A percentile compares a stretch with the other conserved stretches of the same genome.
Evolutionary conservation across 2,113 vertebrate genomes (phyloP).

Genomic region (Pogonocichla stellata): DNA sequence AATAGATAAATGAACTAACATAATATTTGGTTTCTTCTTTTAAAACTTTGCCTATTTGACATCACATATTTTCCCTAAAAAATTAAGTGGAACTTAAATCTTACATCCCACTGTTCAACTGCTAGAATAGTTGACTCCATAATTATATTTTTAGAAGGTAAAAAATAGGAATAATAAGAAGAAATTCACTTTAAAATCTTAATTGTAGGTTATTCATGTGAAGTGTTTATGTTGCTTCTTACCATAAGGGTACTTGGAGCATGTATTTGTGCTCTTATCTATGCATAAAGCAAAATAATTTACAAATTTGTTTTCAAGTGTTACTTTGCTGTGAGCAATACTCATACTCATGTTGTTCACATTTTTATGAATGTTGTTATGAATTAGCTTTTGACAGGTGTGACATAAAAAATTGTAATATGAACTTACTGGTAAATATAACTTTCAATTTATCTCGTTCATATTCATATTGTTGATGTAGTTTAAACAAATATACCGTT

Average conservation of each 20-base stretch:
- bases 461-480: neutral
- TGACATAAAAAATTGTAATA: neutral
- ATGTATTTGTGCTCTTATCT: neutral
- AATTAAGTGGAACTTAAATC: neutral
- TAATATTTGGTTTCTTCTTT: neutral
- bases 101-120: neutral
- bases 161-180: neutral
- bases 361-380: neutral
- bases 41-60: neutral
- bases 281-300: neutral
- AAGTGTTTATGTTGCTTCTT: neutral
- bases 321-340: neutral
- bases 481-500: neutral
- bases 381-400: neutral
- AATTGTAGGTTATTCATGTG: neutral
- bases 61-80: neutral
- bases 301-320: neutral
- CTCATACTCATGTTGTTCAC: neutral
- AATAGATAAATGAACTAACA: neutral
- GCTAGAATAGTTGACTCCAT: neutral
- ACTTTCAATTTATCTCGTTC: neutral
- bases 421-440: neutral
- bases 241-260: neutral
- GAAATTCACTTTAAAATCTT: neutral
- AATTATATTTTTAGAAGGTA: neutral